A percentile compares a stretch with the other conserved stretches of the same genome.
Conservation (phyloP, 1,140 invertebrate genomes). For the Eufriesea mexicana region DNA sequence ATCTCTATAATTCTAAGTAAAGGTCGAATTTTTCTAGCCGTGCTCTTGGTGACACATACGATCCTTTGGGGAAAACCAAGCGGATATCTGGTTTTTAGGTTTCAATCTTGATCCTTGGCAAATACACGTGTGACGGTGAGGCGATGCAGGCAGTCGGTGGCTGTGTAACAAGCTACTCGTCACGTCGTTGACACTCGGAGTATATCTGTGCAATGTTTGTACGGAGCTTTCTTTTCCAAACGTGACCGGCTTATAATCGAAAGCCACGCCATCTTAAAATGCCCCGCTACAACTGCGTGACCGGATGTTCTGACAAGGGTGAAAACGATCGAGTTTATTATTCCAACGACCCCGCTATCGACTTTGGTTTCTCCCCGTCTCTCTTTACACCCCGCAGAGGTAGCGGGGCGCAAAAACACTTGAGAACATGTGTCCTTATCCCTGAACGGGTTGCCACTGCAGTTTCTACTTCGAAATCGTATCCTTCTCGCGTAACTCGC, state of each 20-base stretch:
- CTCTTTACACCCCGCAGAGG: background rate
- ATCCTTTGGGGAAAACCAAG: background rate
- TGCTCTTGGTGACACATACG: too few species aligned
- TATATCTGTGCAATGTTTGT: conserved; percentile 60
- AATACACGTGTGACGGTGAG: conserved; percentile 39
- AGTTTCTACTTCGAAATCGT: conserved; percentile 30
- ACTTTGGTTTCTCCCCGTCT: background rate
- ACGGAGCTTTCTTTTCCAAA: conserved; percentile 66
- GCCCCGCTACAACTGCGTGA: conserved; percentile 24
- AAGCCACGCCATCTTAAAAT: conserved; percentile 39
- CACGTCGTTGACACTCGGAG: conserved; percentile 62
- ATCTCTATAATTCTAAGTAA: too few species aligned
- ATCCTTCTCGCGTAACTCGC: conserved; percentile 31
- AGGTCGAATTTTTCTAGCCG: too few species aligned
- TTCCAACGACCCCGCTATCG: conserved; percentile 51
- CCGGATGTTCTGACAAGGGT: conserved; percentile 43
- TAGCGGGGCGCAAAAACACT: conserved; percentile 51
- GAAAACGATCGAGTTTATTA: conserved; percentile 65
- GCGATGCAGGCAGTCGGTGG: conserved; percentile 20
- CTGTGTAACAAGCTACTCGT: conserved; percentile 49
- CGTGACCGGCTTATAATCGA: conserved; percentile 67
- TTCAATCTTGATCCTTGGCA: conserved; percentile 58
- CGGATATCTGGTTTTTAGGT: conserved; percentile 30
- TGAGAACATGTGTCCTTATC: conserved; percentile 34
- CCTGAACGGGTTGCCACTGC: conserved; percentile 9